Base-by-base conservation (phyloP, 2,888 invertebrate genomes). In the Scaptomyza caliginosa region DNA sequence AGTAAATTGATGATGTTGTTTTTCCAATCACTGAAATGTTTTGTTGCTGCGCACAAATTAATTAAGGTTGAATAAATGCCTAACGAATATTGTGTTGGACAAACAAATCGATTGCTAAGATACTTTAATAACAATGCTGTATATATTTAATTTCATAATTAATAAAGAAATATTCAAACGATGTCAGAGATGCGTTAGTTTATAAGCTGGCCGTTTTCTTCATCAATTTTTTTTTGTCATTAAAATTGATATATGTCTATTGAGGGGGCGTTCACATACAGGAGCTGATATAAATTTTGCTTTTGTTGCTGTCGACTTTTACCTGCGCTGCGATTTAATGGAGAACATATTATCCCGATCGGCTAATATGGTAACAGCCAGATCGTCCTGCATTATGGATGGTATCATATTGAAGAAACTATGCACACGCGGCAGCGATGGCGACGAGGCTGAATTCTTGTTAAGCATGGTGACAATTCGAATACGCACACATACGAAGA, bases 361-460 rank as follows among this genome's bases (percentile, higher is more conserved):
- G 62, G 85, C 85, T 51, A 83, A 64, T 50, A 90, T 90, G n/a
- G 90, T 89, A 36, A 89, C 74, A 34, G 89, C 90, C 85, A 90
- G 76, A 74, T 90, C 90, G 60, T 90, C 89, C 68, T 90, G 89
- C 79, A 90, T 79, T 58, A 89, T 87, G 56, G 90, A 86, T 19
- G 90, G 90, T 74, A 90, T 89, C 89, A 89, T 89, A 59, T 89
- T 90, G 75, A 89, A 89, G 63, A 89, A 89, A 40, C 90, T 90
- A 60, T 89, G 89, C 23, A 89, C 82, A 21, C 89, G 88, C 66
- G 89, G 90, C 83, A 89, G 74, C 60, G 90, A 89, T 51, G 80
- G 87, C 62, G 89, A 89, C 45, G 85, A 77, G 21, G 77, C 79
- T 46, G 88, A 86, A 28, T 90, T 87, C 58, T 90, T 90, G 67